Evolutionary conservation across 1,140 invertebrate species (phyloP).

Genomic region (Pachypeltis micranthus): DNA sequence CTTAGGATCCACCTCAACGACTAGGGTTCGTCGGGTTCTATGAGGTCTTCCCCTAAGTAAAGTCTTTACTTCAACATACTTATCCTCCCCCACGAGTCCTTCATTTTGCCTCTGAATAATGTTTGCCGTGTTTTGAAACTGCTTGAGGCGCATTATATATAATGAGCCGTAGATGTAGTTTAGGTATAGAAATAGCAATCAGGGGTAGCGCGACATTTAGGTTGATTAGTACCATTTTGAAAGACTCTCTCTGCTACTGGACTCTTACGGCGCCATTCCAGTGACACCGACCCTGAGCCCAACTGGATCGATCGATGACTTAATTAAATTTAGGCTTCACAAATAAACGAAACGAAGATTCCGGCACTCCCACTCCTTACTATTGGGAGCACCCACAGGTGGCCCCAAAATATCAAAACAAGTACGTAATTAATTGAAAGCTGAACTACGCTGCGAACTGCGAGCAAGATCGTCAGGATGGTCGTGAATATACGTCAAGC

Average conservation of each 20-base stretch:
- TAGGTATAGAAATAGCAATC: not conserved
- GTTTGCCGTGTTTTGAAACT: not conserved
- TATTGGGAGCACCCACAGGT: no score
- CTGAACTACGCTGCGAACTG: no score
- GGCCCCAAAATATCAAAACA: no score
- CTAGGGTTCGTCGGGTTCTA: not conserved
- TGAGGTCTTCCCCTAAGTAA: not conserved
- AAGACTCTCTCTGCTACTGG: not conserved
- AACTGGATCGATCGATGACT: not conserved
- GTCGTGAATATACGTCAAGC: no score
- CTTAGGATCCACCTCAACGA: not conserved
- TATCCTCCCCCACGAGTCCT: not conserved
- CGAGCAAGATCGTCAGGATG: no score
- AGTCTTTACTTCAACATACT: not conserved
- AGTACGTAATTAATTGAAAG: no score
- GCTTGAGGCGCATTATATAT: not conserved
- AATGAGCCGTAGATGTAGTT: not conserved
- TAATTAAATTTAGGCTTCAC: slow-evolving; percentile 1
- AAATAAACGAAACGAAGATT: not conserved
- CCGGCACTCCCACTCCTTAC: no score
- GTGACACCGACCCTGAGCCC: not conserved
- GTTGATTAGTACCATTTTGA: not conserved
- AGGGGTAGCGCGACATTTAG: not conserved
- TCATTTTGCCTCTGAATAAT: not conserved
- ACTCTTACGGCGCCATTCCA: not conserved